Base-by-base conservation (phyloP, 2,888 invertebrate species). In the Chrysotoxum bicinctum region DNA sequence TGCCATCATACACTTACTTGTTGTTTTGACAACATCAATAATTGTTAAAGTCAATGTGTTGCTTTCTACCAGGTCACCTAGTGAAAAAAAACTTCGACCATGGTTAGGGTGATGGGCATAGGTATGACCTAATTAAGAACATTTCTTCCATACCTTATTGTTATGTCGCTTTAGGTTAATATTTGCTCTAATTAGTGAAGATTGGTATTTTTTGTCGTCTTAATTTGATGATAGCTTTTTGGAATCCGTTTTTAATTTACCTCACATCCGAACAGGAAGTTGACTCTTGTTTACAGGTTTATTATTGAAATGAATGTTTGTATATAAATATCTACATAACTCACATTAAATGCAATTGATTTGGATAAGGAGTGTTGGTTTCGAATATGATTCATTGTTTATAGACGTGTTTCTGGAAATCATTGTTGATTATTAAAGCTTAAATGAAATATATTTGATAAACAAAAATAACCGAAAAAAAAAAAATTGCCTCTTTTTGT, bases 1-100 rank as follows among this genome's bases (percentile, higher is more conserved):
- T 54, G 68, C 74, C 54, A 56, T 78, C 62, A 77, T 66, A 77
- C 56, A 82, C 73, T 56, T 68, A 69, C 72, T 70, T 23, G 23
- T 14, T 40, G 75, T 62, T 76, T 37, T 54, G 72, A 62, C 72
- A 76, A 43, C 84, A 72, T 76, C 72, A 66, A 85, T 76, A 62
- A 68, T 54, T 56, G 60, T 85, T 56, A 64, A 70, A 74, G 64
- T 70, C 74, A 58, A 64, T 69, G 64, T 30, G 68, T 54, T 68
- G 48, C 43, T 72, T 76, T 72, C 72, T 70, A n/a, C n/a, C 60
- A 60, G 21, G 19, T 37, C 37, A 21, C 8, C 9, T 50, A 21
- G 14, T 21, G 48, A 21, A 10, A 8, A n/a, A 23, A 14, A 6
- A n/a, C n/a, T n/a, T n/a, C n/a, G 19, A 30, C 1, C 30, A 4